phyloP scores from a whole-genome alignment of 2,113 vertebrate species.

The Cyanocitta stelleri region DNA sequence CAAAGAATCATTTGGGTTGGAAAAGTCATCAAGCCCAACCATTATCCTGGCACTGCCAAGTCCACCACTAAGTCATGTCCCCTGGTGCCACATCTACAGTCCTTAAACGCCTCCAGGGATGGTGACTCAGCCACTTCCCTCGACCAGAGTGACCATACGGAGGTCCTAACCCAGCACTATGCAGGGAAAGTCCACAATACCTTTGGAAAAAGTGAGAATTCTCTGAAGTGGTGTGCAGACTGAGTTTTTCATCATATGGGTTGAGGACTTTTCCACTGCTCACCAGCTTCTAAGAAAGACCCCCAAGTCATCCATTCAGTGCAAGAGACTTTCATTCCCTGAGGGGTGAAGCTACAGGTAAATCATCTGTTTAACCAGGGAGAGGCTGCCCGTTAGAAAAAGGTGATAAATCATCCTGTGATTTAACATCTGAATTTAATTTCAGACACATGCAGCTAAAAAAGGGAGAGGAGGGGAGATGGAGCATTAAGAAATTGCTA shows the following conservation, averaged over 20 bases:
- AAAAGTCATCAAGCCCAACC: accelerated
- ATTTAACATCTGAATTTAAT: not conserved
- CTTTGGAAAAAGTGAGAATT: not conserved
- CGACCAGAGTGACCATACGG: not conserved
- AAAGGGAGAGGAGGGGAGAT: not conserved
- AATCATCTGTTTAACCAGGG: not conserved
- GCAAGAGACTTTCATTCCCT: not conserved
- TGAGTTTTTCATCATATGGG: not conserved
- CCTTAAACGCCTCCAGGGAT: not conserved
- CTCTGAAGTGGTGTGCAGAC: not conserved
- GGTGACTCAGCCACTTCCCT: not conserved
- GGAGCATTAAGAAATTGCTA: not conserved
- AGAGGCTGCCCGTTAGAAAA: not conserved
- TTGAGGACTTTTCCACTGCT: not conserved
- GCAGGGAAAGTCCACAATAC: not conserved
- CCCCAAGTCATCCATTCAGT: not conserved
- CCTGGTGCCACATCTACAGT: accelerated
- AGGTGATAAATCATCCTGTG: not conserved
- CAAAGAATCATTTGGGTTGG: not conserved
- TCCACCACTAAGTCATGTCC: not conserved
- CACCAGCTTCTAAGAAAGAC: not conserved
- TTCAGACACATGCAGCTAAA: not conserved
- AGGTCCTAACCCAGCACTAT: accelerated
- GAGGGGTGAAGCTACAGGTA: not conserved
- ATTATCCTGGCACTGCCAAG: not conserved